Evolutionary conservation across 2,113 vertebrate species (phyloP).

Genomic region (Oxyura jamaicensis): DNA sequence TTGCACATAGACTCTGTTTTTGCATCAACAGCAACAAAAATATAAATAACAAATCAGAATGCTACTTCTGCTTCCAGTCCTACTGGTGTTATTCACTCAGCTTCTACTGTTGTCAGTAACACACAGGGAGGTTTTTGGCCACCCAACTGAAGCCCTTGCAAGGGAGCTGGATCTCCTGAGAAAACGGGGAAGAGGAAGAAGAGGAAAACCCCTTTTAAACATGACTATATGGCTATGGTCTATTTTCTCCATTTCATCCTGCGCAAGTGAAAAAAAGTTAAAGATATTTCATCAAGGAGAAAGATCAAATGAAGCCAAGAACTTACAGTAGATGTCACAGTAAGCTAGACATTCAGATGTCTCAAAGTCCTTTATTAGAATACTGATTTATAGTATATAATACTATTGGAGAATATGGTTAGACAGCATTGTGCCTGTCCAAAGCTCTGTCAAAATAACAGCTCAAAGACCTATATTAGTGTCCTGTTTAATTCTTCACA

Average conservation of each 20-base stretch:
- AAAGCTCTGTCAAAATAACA: not conserved
- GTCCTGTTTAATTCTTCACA: not conserved
- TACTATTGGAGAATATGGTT: not conserved
- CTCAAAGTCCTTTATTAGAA: not conserved
- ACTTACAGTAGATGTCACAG: not conserved
- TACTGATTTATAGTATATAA: not conserved
- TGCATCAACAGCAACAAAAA: not conserved
- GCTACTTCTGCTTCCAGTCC: not conserved
- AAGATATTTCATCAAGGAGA: not conserved
- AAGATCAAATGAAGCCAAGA: not conserved
- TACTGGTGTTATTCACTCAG: not conserved
- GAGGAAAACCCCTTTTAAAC: too few species aligned
- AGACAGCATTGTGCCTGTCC: not conserved
- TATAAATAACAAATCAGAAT: not conserved
- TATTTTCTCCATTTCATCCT: not conserved
- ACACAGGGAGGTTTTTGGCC: not conserved
- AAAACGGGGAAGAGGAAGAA: not conserved
- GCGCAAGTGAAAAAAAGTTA: not conserved
- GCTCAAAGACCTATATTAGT: not conserved
- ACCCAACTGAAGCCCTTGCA: not conserved
- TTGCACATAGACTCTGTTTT: not conserved
- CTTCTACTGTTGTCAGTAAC: not conserved
- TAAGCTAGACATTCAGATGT: not conserved
- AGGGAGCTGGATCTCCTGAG: not conserved
- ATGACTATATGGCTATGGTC: too few species aligned